Evolutionary conservation across 2,888 invertebrate genomes (phyloP).

Genomic region (Gymnosoma rotundatum): DNA sequence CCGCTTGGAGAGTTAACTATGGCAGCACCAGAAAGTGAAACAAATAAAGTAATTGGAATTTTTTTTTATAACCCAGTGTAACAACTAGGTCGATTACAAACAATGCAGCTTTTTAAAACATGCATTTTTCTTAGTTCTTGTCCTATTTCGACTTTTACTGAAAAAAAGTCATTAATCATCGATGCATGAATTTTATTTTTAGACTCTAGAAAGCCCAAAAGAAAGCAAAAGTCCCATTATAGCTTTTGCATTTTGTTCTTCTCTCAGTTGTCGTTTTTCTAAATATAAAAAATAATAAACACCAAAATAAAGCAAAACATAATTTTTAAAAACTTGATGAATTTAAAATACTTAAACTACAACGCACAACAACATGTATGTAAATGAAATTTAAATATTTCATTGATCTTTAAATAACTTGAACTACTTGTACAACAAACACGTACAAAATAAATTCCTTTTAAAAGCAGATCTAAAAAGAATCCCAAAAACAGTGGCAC

Average conservation of each 20-base stretch:
- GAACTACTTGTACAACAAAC: not conserved
- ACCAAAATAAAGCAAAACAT: not conserved
- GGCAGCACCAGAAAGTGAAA: too few species aligned
- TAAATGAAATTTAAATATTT: constrained; percentile 6
- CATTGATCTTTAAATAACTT: constrained; percentile 48
- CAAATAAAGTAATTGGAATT: too few species aligned
- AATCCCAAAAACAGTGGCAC: too few species aligned
- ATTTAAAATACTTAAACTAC: constrained; percentile 7
- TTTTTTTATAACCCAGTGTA: too few species aligned
- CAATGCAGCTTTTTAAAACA: too few species aligned
- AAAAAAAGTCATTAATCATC: constrained; percentile 30
- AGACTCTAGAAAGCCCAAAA: not conserved
- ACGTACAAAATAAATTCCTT: too few species aligned
- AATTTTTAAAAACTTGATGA: constrained; percentile 13
- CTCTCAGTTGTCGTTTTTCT: constrained; percentile 38
- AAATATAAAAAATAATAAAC: constrained; percentile 1
- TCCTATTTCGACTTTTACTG: not conserved
- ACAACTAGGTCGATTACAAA: too few species aligned
- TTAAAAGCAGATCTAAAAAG: too few species aligned
- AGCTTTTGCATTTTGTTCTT: not conserved
- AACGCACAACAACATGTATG: not conserved
- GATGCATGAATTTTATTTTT: constrained; percentile 15
- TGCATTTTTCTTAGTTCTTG: too few species aligned
- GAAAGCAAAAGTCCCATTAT: not conserved
- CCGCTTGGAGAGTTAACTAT: too few species aligned